Evolutionary conservation across 1,140 invertebrate species (phyloP).

Genomic region (Globodera rostochiensis): DNA sequence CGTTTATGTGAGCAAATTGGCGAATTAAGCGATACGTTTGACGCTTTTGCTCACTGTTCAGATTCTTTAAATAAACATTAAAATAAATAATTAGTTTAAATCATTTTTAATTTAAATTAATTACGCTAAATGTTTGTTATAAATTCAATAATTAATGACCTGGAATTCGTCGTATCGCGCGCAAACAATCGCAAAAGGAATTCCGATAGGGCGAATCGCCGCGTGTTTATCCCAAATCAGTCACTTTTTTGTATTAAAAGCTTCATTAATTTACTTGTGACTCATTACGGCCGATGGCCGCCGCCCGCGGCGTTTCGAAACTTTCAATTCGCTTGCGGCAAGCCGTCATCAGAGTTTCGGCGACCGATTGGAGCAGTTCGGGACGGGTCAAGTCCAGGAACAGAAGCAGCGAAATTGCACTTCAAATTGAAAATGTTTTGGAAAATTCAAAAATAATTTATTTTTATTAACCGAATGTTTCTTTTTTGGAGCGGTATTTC

Average conservation of each 20-base stretch:
- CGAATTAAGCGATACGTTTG: slow-evolving; percentile 34
- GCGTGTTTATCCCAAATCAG: slow-evolving; percentile 27
- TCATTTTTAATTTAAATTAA: not conserved
- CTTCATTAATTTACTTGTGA: not conserved
- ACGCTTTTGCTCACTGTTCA: slow-evolving; percentile 38
- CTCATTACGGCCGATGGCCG: not conserved
- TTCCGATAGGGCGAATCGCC: slow-evolving; percentile 26
- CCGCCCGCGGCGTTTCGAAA: not conserved
- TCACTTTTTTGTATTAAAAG: not conserved
- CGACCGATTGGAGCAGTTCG: slow-evolving; percentile 34
- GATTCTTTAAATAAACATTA: slow-evolving; percentile 33
- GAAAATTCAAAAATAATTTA: slow-evolving; percentile 6
- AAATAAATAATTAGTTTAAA: not conserved
- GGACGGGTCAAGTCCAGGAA: slow-evolving; percentile 36
- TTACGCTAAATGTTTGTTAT: not conserved
- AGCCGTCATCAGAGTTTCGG: slow-evolving; percentile 20
- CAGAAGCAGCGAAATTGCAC: slow-evolving; percentile 22
- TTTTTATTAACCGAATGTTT: slow-evolving; percentile 22
- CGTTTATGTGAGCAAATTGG: slow-evolving; percentile 40
- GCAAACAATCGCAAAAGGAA: slow-evolving; percentile 28
- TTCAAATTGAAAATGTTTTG: slow-evolving; percentile 16
- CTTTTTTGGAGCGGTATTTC: slow-evolving; percentile 21
- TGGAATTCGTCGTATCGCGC: slow-evolving; percentile 39
- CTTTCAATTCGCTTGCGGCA: slow-evolving; percentile 21
- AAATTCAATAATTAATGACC: slow-evolving; percentile 3